Percentiles rank a stretch among this genome's conserved stretches.
These are phyloP conservation scores for Eurois occulta DNA, from an alignment of 2,888 invertebrate species.

Conservation along the genomic window DNA sequence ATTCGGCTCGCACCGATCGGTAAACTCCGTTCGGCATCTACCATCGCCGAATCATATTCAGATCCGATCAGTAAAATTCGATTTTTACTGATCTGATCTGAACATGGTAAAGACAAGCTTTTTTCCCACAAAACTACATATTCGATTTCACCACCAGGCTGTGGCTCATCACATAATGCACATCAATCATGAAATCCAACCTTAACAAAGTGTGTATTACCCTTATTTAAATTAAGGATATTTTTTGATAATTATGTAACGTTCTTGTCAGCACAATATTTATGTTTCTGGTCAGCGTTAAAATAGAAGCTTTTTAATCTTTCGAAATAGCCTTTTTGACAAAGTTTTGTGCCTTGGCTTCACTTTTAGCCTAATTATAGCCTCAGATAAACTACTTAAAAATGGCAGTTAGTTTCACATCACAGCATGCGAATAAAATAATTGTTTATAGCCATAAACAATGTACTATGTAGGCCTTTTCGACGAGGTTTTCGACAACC, in stretches of 20 bases:
- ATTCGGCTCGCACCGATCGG: not conserved
- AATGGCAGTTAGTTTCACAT: slow-evolving; percentile 27
- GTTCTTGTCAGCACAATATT: too few relatives aligned
- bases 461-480: slow-evolving; percentile 12
- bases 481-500: not conserved
- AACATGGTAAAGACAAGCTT: not conserved
- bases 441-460: not conserved
- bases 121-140: not conserved
- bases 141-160: not conserved
- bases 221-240: too few relatives aligned
- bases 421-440: slow-evolving; percentile 4
- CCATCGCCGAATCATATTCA: not conserved
- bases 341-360: not conserved
- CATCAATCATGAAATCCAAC: too few relatives aligned
- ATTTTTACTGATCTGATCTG: too few relatives aligned
- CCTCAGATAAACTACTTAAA: slow-evolving; percentile 25
- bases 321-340: not conserved
- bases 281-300: not conserved
- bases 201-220: not conserved
- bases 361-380: not conserved
- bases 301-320: not conserved
- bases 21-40: not conserved
- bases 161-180: not conserved
- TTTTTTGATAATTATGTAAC: not conserved
- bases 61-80: not conserved